phyloP scores from a whole-genome alignment of 1,140 invertebrate species.

The Scaptomyza pallida region DNA sequence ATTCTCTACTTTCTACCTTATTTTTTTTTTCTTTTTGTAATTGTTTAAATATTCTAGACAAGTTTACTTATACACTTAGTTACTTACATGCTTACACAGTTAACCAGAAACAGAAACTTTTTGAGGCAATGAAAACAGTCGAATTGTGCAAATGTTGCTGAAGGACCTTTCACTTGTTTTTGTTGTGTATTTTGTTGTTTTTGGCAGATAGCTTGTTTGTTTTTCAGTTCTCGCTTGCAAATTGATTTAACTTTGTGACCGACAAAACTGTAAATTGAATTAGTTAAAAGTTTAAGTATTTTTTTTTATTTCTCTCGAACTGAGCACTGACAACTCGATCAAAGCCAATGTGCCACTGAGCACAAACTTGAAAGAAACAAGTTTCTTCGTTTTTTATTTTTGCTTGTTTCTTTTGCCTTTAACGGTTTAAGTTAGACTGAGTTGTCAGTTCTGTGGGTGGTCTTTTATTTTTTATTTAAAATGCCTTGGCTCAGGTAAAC shows the following conservation, averaged over 20 bases:
- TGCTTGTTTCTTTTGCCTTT: slow-evolving; percentile 17
- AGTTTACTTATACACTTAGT: slow-evolving; percentile 39
- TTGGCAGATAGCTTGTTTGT: slow-evolving; percentile 19
- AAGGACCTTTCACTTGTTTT: slow-evolving; percentile 6
- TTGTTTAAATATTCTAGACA: slow-evolving; percentile 59
- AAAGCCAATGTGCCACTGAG: slow-evolving; percentile 47
- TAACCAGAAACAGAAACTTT: slow-evolving; percentile 14
- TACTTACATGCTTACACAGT: slow-evolving; percentile 39
- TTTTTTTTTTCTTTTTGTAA: slow-evolving; percentile 45
- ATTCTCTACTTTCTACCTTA: too few species aligned
- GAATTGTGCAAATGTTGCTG: slow-evolving; percentile 56
- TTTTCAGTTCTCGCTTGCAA: slow-evolving; percentile 35
- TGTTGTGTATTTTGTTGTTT: too few species aligned
- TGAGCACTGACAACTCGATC: slow-evolving; percentile 61
- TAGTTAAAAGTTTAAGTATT: slow-evolving; percentile 58
- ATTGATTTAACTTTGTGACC: slow-evolving; percentile 70
- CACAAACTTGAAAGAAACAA: slow-evolving; percentile 39
- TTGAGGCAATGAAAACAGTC: slow-evolving; percentile 21
- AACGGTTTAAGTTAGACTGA: neutral
- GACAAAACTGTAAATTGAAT: slow-evolving; percentile 68
- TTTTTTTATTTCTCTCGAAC: too few species aligned
- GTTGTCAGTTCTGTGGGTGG: slow-evolving; percentile 31
- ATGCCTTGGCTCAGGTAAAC: slow-evolving; percentile 36
- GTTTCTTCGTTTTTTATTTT: slow-evolving; percentile 19
- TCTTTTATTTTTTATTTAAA: slow-evolving; percentile 30